Base-by-base conservation (phyloP, 2,113 vertebrate genomes). In the Trematomus loennbergii region DNA sequence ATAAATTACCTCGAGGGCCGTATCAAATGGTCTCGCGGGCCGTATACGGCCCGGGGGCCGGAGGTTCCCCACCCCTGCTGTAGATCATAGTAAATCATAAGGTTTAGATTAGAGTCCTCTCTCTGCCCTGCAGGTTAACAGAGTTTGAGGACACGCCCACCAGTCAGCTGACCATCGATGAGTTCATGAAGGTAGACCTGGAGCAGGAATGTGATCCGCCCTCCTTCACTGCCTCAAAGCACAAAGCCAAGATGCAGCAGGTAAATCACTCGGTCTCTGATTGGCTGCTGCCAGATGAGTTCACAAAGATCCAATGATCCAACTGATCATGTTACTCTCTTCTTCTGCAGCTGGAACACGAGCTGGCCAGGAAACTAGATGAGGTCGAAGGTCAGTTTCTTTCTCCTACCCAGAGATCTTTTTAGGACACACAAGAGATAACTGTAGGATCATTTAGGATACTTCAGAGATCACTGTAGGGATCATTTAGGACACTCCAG, bases 91-190 rank as follows among this genome's bases (percentile, higher is more conserved):
- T 25, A 2, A 25, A 25, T 25, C 25, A 25, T 25, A 25, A 25
- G 25, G 22, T 25, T 36, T 36, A 36, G 33, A 36, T 36, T 36
- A 36, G 33, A 36, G 6, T 36, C 4, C 33, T 36, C 33, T 18
- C 12, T 2, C 40, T 9, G 33, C 2, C n/a, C 0, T 52, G 33
- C 71, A 99, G 98, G 90, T 91, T 99, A 87, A 96, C 87, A 0
- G 98, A 99, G 84, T 99, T 99, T 79, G 97, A 97, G 87, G 96
- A 99, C 83, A 99, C 98, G 3, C 98, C 98, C 50, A 98, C 97
- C 74, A 99, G 98, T 78, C 95, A 97, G 87, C 94, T 99, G 91
- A 99, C 98, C 18, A 96, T 99, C 54, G 97, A 98, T 7, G 97
- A 99, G 88, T 99, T 99, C 86, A 97, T 99, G 97, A 97, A 84